A percentile compares a stretch with the other conserved stretches of the same genome.
Evolutionary conservation across 2,113 vertebrate species (phyloP).

Genomic region (Sebastes fasciatus): DNA sequence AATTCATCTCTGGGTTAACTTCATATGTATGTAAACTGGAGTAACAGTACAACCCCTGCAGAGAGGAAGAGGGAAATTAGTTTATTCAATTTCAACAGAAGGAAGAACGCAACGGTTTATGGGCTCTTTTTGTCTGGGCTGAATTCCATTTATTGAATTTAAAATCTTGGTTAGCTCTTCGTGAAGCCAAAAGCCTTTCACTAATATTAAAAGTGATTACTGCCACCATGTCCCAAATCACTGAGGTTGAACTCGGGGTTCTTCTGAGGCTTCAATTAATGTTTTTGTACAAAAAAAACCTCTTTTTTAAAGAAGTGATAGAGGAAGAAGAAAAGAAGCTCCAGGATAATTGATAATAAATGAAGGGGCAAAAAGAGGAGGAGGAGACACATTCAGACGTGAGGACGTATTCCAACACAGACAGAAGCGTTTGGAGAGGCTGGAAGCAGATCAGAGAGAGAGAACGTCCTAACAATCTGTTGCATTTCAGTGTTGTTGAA

Average conservation of each 20-base stretch:
- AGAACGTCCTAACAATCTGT: slow-evolving; percentile 16
- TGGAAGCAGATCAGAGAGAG: background rate
- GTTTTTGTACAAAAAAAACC: no score
- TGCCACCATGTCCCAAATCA: background rate
- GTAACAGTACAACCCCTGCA: background rate
- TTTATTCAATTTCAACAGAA: background rate
- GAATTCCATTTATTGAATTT: background rate
- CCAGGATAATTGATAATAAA: background rate
- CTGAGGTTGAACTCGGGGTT: background rate
- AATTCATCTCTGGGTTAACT: background rate
- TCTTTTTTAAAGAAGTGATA: background rate
- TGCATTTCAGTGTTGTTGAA: background rate
- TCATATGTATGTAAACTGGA: background rate
- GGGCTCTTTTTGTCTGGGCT: background rate
- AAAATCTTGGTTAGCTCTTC: background rate
- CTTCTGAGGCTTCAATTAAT: background rate
- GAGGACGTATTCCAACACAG: background rate
- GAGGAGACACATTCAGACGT: background rate
- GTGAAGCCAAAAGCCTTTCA: background rate
- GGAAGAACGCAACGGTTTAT: background rate
- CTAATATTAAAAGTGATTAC: background rate
- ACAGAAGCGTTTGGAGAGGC: background rate
- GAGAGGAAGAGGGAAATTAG: background rate
- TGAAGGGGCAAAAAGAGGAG: no score
- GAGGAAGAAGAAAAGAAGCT: background rate